These are phyloP conservation scores for Macrobrachium rosenbergii DNA, from an alignment of 1,140 invertebrate species.

Conservation along the genomic window DNA sequence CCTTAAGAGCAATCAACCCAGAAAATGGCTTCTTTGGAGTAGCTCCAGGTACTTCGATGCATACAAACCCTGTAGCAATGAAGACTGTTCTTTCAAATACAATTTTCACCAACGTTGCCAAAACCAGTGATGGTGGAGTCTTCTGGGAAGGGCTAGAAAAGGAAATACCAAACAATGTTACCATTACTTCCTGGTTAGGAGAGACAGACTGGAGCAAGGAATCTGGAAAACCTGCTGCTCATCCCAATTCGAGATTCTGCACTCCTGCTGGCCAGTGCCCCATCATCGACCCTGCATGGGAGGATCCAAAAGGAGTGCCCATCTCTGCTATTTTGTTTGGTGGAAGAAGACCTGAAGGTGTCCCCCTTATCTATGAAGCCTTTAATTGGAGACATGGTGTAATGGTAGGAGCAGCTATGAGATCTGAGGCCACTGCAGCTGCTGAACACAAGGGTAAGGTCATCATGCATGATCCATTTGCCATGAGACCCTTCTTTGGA, in stretches of 20 bases:
- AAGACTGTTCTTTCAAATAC: slow-evolving; percentile 92
- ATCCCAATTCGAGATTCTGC: slow-evolving; percentile 96
- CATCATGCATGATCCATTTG: no score
- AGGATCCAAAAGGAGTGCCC: slow-evolving; percentile 82
- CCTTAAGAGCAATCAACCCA: slow-evolving; percentile 96
- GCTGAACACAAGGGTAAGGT: slow-evolving; percentile 88
- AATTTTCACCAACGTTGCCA: slow-evolving; percentile 98
- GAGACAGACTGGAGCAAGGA: slow-evolving; percentile 79
- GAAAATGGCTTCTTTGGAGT: slow-evolving; percentile 99
- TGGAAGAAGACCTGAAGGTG: no score
- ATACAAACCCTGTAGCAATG: slow-evolving; percentile 98
- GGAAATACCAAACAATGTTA: slow-evolving; percentile 75
- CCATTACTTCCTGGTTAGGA: slow-evolving; percentile 88
- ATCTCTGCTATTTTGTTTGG: no score
- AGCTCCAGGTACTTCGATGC: slow-evolving; percentile 92
- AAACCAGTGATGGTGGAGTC: slow-evolving; percentile 92
- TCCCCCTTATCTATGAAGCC: slow-evolving; percentile 94
- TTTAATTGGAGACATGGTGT: slow-evolving; percentile 91
- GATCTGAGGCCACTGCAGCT: slow-evolving; percentile 97
- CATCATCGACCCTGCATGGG: slow-evolving; percentile 85
- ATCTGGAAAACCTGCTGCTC: slow-evolving; percentile 85
- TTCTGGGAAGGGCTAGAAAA: slow-evolving; percentile 98
- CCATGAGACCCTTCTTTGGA: no score
- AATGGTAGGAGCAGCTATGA: slow-evolving; percentile 87
- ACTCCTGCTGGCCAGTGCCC: slow-evolving; percentile 94